A percentile compares a stretch with the other conserved stretches of the same genome.
Conservation (phyloP, 2,113 vertebrate species). For the Lepisosteus osseus region DNA sequence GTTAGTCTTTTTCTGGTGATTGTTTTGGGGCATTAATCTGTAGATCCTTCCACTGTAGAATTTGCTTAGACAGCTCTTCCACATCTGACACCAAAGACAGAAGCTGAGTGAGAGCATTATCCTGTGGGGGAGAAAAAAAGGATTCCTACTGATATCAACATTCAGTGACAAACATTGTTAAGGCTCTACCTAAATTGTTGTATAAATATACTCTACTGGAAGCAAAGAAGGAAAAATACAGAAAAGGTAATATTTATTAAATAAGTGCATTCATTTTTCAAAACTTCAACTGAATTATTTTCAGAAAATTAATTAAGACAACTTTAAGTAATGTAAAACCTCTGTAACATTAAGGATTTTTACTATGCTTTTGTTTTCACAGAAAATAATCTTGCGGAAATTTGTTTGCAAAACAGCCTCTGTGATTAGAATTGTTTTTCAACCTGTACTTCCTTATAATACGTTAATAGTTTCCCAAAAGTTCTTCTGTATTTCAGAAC, state of each 20-base stretch:
- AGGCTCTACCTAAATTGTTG: not conserved
- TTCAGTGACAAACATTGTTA: not conserved
- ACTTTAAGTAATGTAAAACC: no score
- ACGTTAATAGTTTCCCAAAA: no score
- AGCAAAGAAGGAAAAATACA: not conserved
- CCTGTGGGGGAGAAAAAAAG: constrained; percentile 53
- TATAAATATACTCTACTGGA: not conserved
- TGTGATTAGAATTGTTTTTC: no score
- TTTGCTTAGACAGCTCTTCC: constrained; percentile 67
- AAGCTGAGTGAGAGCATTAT: constrained; percentile 57
- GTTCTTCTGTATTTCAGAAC: no score
- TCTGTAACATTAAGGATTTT: no score
- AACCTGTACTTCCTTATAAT: no score
- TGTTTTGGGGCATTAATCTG: constrained; percentile 20
- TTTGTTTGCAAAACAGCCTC: no score
- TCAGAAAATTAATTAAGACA: no score
- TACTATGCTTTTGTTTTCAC: no score
- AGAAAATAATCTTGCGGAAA: no score
- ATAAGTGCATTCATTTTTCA: not conserved
- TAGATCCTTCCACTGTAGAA: constrained; percentile 69
- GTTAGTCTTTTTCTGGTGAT: no score
- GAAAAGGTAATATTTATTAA: not conserved
- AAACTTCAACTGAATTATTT: no score
- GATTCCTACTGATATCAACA: not conserved
- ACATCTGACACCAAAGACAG: constrained; percentile 64